Conservation (phyloP, 2,888 invertebrate species). For the Pollenia amentaria region DNA sequence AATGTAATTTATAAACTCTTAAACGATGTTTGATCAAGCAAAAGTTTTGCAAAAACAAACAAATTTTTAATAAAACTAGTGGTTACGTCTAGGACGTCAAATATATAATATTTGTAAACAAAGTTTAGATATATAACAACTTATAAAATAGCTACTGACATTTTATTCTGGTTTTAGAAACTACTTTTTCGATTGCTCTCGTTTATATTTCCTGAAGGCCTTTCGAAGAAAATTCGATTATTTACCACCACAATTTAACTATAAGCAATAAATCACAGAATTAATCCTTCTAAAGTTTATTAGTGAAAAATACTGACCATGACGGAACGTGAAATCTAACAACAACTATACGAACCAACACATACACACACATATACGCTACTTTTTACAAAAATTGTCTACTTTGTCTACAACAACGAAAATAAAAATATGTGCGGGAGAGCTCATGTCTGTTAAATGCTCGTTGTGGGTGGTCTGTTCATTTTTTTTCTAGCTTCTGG, state of each 20-base stretch:
- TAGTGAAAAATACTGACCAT: conserved; percentile 79
- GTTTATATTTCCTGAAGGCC: not conserved
- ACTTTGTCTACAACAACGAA: conserved; percentile 5
- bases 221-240: conserved; percentile 2
- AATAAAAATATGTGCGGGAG: conserved; percentile 1
- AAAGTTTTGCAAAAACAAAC: too few species aligned
- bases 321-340: conserved; percentile 71
- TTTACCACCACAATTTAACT: conserved; percentile 35
- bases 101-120: too few species aligned
- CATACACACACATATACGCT: not conserved
- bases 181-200: not conserved
- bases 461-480: not conserved
- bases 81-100: too few species aligned
- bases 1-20: too few species aligned
- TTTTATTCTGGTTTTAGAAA: not conserved
- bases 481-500: not conserved
- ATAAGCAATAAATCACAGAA: conserved; percentile 82
- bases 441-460: not conserved
- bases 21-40: too few species aligned
- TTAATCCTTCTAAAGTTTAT: conserved; percentile 84
- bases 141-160: too few species aligned
- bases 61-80: too few species aligned
- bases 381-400: not conserved
- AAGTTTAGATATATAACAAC: too few species aligned
- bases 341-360: not conserved